These are phyloP conservation scores for Holacanthella duospinosa DNA, from an alignment of 2,888 invertebrate genomes.

Conservation along the genomic window DNA sequence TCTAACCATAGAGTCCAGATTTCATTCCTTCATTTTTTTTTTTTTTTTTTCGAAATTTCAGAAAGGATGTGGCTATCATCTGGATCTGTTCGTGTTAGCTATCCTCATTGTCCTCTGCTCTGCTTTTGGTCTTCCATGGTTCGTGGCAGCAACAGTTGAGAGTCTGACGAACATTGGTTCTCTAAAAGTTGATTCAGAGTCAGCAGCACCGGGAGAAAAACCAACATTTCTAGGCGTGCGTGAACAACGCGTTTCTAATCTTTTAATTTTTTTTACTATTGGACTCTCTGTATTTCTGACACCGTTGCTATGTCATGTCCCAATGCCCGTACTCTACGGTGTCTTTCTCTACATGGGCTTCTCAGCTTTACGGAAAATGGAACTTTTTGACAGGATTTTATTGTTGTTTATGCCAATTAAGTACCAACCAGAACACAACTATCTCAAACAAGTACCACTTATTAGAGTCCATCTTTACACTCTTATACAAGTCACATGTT, in stretches of 20 bases:
- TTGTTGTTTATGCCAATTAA: slow-evolving; percentile 51
- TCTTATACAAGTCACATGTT: slow-evolving; percentile 44
- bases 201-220: slow-evolving; percentile 45
- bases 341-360: slow-evolving; percentile 51
- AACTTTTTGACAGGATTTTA: slow-evolving; percentile 48
- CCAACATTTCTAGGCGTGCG: slow-evolving; percentile 45
- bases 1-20: too few relatives aligned
- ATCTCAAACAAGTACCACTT: slow-evolving; percentile 49
- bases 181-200: slow-evolving; percentile 44
- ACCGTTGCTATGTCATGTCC: slow-evolving; percentile 44
- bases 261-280: slow-evolving; percentile 48
- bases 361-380: slow-evolving; percentile 46
- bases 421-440: slow-evolving; percentile 51
- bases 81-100: slow-evolving; percentile 45
- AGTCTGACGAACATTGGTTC: slow-evolving; percentile 46
- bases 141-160: slow-evolving; percentile 47
- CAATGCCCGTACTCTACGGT: slow-evolving; percentile 51
- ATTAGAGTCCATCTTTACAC: slow-evolving; percentile 47
- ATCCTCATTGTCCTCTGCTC: slow-evolving; percentile 43
- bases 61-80: slow-evolving; percentile 47
- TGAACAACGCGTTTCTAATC: slow-evolving; percentile 49
- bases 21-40: too few relatives aligned
- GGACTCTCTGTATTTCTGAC: slow-evolving; percentile 49
- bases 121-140: slow-evolving; percentile 46
- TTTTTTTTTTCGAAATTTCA: too few relatives aligned